Base-by-base conservation (phyloP, 2,113 vertebrate genomes). In the Clarias gariepinus region DNA sequence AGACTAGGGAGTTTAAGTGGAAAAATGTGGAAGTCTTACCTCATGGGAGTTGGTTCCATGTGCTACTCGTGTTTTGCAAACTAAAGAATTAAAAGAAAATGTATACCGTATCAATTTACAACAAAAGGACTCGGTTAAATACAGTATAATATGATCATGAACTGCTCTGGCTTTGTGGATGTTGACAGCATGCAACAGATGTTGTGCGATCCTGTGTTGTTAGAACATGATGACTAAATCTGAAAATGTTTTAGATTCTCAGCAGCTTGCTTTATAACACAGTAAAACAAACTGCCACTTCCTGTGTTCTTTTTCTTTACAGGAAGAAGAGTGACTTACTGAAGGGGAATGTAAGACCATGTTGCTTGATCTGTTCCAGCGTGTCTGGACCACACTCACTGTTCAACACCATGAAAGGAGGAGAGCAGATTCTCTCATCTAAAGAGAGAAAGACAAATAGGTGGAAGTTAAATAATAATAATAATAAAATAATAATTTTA, bases 61-160 rank as follows among this genome's bases (percentile, higher is more conserved):
- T 89, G 98, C 98, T 93, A 99, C 98, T 93, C 97, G 96, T 87
- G 98, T 99, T 96, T 99, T 99, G 94, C 98, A 99, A 95, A 99
- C 98, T 99, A 89, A 58, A 28, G 88, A 33, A 90, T 91, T 89
- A 94, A 92, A 92, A 88, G 79, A 55, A 87, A 68, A 28, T 5
- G 18, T 23, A 25, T 8, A 77, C 3, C 53, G 41, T 4, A 30
- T 57, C 7, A 19, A 57, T 5, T 18, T 63, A 53, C 78, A 71
- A 73, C 63, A 41, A 66, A 36, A 73, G 25, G 5, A 64, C 13
- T 47, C 12, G 4, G 11, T 1, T 58, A 3, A 12, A 57, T 47
- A 60, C 61, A 47, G 7, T 12, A 23, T 9, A 8, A 28, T 8
- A 81, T 80, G 28, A 23, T 81, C 47, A 47, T 47, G 47, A 16